These are phyloP conservation scores for Petaurus breviceps DNA, from an alignment of 2,113 vertebrate genomes.

Conservation along the genomic window DNA sequence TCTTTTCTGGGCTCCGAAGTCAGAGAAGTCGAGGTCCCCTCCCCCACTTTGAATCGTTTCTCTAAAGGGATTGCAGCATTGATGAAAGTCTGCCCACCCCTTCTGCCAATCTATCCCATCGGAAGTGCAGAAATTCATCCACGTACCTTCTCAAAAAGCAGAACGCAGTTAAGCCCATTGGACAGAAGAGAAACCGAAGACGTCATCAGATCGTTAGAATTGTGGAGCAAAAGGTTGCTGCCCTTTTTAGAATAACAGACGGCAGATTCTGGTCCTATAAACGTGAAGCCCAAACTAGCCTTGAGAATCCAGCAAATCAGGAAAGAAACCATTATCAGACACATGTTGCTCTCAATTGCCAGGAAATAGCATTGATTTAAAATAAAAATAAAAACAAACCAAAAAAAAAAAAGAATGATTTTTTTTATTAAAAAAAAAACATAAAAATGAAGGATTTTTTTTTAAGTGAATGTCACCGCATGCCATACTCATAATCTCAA, in stretches of 20 bases:
- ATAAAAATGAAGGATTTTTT: not conserved
- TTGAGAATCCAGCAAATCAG: not conserved
- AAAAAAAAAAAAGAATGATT: not conserved
- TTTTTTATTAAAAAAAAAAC: not conserved
- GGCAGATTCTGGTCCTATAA: not conserved
- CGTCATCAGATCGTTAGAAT: not conserved
- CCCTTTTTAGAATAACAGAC: not conserved
- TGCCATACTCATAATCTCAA: not conserved
- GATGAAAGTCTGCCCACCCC: not conserved
- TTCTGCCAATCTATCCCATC: not conserved
- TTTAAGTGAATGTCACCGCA: not conserved
- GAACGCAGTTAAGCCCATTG: not conserved
- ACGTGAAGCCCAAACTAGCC: not conserved
- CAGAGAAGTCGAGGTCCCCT: not conserved
- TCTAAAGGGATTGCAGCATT: not conserved
- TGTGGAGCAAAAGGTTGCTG: not conserved
- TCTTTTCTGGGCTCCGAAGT: not conserved
- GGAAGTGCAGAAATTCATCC: not conserved
- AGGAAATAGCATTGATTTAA: not conserved
- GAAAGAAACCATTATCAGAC: not conserved
- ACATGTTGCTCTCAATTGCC: not conserved
- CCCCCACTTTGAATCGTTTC: not conserved
- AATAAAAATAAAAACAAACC: not conserved
- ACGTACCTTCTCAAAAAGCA: not conserved
- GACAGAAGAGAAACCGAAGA: not conserved